phyloP scores from a whole-genome alignment of 2,797 vertebrate species.

The Hozukius guyotensis region DNA sequence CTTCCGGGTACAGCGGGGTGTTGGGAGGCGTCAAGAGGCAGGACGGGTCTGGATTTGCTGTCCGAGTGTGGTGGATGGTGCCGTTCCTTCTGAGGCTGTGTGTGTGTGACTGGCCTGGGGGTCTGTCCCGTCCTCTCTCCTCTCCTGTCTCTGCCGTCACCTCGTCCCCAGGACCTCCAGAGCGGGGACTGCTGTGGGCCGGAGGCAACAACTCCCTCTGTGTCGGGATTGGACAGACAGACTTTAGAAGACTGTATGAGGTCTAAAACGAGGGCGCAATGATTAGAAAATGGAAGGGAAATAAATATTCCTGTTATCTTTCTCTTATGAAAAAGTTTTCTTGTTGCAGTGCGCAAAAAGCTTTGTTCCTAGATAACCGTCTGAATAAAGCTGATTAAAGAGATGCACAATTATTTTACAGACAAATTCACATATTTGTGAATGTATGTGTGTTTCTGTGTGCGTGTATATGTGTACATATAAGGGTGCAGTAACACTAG shows the following conservation, averaged over 20 bases:
- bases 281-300: not conserved
- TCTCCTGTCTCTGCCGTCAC: constrained; percentile 42
- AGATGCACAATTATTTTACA: not conserved
- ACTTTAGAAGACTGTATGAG: constrained; percentile 9
- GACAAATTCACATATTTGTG: constrained; percentile 8
- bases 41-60: constrained; percentile 82
- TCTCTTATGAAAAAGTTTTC: not conserved
- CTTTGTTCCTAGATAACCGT: not conserved
- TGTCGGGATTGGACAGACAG: constrained; percentile 2
- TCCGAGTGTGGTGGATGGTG: constrained; percentile 56
- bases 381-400: not conserved
- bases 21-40: constrained; percentile 92
- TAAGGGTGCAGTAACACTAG: constrained; percentile 66
- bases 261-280: not conserved
- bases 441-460: constrained; percentile 18
- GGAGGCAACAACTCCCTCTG: constrained; percentile 80
- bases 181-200: constrained; percentile 76
- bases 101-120: constrained; percentile 69
- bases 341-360: not conserved
- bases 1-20: constrained; percentile 88
- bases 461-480: constrained; percentile 39
- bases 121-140: constrained; percentile 61
- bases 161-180: constrained; percentile 49
- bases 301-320: not conserved
- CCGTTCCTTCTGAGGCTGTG: constrained; percentile 77